Evolutionary conservation across 2,797 vertebrate species (phyloP).

Genomic region (Liasis olivaceus): DNA sequence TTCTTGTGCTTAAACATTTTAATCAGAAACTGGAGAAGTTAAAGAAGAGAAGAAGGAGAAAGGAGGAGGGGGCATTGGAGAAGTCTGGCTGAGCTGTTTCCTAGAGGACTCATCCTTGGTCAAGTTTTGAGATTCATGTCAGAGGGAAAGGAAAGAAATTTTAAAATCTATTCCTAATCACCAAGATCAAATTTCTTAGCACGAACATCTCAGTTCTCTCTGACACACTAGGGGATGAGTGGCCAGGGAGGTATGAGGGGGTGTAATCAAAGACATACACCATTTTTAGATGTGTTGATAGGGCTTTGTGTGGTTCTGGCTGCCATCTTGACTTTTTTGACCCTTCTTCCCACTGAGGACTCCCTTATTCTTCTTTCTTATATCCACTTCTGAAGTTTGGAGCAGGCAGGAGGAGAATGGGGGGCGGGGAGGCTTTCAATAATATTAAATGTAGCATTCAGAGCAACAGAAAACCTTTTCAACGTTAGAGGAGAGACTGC

Average conservation of each 20-base stretch:
- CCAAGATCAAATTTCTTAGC: neutral
- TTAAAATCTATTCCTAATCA: neutral
- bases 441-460: neutral
- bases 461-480: neutral
- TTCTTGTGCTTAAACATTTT: conserved; percentile 15
- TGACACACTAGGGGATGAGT: no score
- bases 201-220: neutral
- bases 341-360: neutral
- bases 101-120: neutral
- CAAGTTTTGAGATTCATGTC: neutral
- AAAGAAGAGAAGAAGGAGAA: neutral
- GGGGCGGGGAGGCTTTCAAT: neutral
- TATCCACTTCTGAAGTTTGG: neutral
- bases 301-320: neutral
- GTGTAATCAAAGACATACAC: neutral
- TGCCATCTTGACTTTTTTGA: neutral
- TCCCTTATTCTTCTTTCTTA: neutral
- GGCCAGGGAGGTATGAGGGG: neutral
- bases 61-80: neutral
- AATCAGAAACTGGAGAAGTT: neutral
- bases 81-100: neutral
- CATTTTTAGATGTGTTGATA: neutral
- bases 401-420: neutral
- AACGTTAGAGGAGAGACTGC: neutral
- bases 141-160: neutral